These are phyloP conservation scores for Steinernema khuongi DNA, from an alignment of 1,140 invertebrate species.

Conservation along the genomic window DNA sequence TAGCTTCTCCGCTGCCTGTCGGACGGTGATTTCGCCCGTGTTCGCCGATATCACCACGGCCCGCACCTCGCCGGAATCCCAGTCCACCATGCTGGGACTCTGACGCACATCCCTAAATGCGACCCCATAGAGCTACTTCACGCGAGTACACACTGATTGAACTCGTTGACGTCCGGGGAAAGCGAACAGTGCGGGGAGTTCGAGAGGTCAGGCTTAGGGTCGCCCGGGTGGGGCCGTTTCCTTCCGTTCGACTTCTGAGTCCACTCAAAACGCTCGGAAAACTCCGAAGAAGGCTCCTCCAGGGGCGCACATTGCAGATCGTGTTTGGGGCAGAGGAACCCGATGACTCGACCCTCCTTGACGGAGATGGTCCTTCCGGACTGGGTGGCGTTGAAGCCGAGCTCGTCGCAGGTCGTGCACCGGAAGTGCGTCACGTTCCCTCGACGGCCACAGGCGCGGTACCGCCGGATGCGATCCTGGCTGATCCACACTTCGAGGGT, in stretches of 20 bases:
- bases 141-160: not conserved
- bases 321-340: slow-evolving; percentile 4
- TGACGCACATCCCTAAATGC: not conserved
- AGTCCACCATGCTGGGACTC: not conserved
- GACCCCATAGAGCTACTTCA: not conserved
- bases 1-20: not conserved
- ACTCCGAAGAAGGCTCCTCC: not conserved
- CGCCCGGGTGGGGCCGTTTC: too few species aligned
- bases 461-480: not conserved
- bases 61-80: not conserved
- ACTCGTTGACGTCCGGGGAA: too few species aligned
- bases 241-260: not conserved
- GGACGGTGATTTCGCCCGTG: not conserved
- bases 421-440: not conserved
- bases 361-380: not conserved
- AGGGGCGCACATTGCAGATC: not conserved
- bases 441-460: not conserved
- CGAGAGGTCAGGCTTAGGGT: too few species aligned
- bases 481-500: not conserved
- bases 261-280: not conserved
- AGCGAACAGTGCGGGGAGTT: too few species aligned
- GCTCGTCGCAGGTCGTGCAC: not conserved
- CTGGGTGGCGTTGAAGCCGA: not conserved
- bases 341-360: not conserved
- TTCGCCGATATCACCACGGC: not conserved